Evolutionary conservation across 35 echinoderm and acorn worm genomes (phyloP).

Genomic region (Holothuria glaberrima): DNA sequence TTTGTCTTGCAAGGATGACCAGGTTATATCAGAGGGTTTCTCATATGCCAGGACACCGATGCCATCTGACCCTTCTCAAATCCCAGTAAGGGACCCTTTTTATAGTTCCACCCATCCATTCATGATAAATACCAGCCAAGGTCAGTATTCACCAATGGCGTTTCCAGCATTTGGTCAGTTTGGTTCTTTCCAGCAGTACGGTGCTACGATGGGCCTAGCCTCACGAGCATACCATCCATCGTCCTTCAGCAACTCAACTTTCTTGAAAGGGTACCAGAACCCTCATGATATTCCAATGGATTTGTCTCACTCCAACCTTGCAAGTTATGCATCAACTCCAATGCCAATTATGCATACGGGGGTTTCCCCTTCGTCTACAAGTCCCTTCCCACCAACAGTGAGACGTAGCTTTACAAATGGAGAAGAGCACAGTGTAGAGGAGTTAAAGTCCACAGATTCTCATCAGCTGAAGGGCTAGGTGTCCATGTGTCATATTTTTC

Average conservation of each 20-base stretch:
- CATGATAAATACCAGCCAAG: constrained; percentile 74
- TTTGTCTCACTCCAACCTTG: constrained; percentile 84
- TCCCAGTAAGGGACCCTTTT: constrained; percentile 34
- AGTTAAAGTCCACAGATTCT: background rate
- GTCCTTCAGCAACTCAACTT: constrained; percentile 61
- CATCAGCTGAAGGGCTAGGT: constrained; percentile 37
- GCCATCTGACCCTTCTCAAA: background rate
- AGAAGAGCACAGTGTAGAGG: constrained; percentile 11
- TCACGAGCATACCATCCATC: constrained; percentile 76
- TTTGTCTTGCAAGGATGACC: background rate
- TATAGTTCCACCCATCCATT: constrained; percentile 59
- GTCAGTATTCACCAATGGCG: constrained; percentile 83
- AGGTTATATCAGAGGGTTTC: background rate
- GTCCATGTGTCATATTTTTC: too few species aligned
- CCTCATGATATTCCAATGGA: constrained; percentile 96
- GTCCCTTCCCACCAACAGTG: constrained; percentile 27
- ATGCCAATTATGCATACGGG: constrained; percentile 77
- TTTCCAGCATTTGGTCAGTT: constrained; percentile 89
- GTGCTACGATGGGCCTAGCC: constrained; percentile 69
- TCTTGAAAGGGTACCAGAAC: constrained; percentile 83
- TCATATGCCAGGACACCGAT: constrained; percentile 13
- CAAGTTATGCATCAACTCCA: constrained; percentile 63
- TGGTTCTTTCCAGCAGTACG: constrained; percentile 82
- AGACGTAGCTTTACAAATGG: constrained; percentile 24
- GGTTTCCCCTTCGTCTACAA: constrained; percentile 36